Evolutionary conservation across 2,888 invertebrate species (phyloP).

Genomic region (Acrobasis consociella): DNA sequence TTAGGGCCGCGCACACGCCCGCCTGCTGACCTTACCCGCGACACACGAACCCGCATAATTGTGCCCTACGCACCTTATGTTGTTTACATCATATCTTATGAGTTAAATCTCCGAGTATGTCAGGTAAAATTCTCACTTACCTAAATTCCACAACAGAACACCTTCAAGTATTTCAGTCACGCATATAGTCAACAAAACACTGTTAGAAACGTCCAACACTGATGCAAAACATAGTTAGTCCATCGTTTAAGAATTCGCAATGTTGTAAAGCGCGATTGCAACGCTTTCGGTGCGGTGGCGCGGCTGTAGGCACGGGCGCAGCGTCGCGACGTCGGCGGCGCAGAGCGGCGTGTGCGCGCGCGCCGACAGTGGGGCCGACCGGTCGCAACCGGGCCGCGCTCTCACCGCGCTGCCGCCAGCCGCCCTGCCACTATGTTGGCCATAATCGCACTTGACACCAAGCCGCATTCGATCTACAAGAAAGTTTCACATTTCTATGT

Average conservation of each 20-base stretch:
- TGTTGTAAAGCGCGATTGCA: conserved; percentile 50
- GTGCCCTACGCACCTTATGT: conserved; percentile 31
- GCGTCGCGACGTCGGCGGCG: conserved; percentile 79
- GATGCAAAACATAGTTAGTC: conserved; percentile 56
- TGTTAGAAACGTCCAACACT: conserved; percentile 28
- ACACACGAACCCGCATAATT: conserved; percentile 49
- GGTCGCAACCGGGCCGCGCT: conserved; percentile 81
- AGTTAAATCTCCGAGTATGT: conserved; percentile 25
- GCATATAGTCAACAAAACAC: conserved; percentile 22
- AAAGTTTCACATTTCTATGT: conserved; percentile 79
- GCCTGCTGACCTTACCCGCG: conserved; percentile 55
- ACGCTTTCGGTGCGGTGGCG: conserved; percentile 48
- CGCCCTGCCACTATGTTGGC: conserved; percentile 66
- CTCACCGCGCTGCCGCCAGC: conserved; percentile 62
- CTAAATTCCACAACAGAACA: conserved; percentile 28
- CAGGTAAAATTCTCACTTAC: conserved; percentile 30
- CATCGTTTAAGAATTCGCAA: conserved; percentile 48
- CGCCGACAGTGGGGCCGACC: conserved; percentile 77
- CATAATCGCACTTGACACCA: conserved; percentile 81
- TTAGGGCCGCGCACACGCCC: conserved; percentile 57
- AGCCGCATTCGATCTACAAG: conserved; percentile 70
- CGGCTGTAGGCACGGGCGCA: conserved; percentile 64
- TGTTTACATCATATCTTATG: conserved; percentile 27
- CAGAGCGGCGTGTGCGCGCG: conserved; percentile 71
- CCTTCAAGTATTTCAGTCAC: conserved; percentile 15